Conservation (phyloP, 2,888 invertebrate genomes). For the Brachyptera putata region DNA sequence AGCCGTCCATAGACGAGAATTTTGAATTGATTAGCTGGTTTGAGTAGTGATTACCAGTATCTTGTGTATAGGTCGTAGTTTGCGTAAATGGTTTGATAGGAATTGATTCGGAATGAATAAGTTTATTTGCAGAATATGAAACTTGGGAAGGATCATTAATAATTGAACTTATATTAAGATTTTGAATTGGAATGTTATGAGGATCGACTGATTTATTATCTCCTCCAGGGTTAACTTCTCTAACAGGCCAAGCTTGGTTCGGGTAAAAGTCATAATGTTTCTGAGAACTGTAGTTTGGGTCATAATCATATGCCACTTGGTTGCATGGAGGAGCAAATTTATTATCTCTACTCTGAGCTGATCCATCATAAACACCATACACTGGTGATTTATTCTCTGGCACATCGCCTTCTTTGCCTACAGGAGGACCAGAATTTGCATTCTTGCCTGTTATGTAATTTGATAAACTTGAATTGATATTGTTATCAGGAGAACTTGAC, state of each 20-base stretch:
- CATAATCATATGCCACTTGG: neutral
- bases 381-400: no score
- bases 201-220: neutral
- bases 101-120: neutral
- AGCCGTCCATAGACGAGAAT: neutral
- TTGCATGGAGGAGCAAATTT: no score
- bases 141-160: neutral
- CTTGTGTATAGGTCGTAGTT: no score
- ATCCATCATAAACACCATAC: no score
- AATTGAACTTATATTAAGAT: neutral
- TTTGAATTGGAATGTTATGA: neutral
- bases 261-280: no score
- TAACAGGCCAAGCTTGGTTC: neutral
- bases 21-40: neutral
- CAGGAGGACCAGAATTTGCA: no score
- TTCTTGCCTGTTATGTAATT: no score
- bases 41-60: no score
- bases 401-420: no score
- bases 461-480: no score
- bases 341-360: no score
- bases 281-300: no score
- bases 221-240: neutral
- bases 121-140: neutral
- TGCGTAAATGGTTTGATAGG: neutral
- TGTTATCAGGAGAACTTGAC: constrained; percentile 15